Base-by-base conservation (phyloP, 2,888 invertebrate species). In the Parnassius orleans region DNA sequence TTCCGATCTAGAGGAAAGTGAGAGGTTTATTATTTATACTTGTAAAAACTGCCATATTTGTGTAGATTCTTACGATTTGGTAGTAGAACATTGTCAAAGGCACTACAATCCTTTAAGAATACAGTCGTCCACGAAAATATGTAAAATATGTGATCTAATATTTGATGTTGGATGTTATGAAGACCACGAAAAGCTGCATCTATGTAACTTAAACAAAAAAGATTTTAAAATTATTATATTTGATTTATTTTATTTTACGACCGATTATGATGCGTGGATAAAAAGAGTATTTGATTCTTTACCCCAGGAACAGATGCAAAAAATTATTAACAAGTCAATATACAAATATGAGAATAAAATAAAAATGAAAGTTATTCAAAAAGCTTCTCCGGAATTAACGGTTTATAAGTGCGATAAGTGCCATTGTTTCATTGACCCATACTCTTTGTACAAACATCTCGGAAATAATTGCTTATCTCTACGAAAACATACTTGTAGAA, bases 381-480 rank as follows among this genome's bases (percentile, higher is more conserved):
- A 78, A 53, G 86, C 87, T 12, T 64, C 71, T 42, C 59, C 69
- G 19, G 61, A 74, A 65, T 65, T 76, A 9, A 79, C 78, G 14
- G 65, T 85, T 14, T 87, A 83, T 66, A 81, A 80, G 74, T 89
- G 88, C 72, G 75, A 72, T 59, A 78, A 72, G 68, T 89, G 88
- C 71, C 64, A 70, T 10, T 69, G 72, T 57, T 79, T 77, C 66
- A 69, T 86, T 63, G 79, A 84, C 53, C 73, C 77, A 10, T 57
- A 65, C 55, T 65, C 64, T 53, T 63, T 86, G 60, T 79, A 74
- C 61, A 69, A 69, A 53, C 88, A 87, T 65, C 68, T 74, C 46
- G 67, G 71, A 65, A 76, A 67, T 59, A 70, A 72, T 7, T 83
- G 80, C 71, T 68, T 65, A 43, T 69, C 70, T 66, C 65, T 72